A percentile compares a stretch with the other conserved stretches of the same genome.
Evolutionary conservation across 2,113 vertebrate species (phyloP).

Genomic region (Dinomys branickii): DNA sequence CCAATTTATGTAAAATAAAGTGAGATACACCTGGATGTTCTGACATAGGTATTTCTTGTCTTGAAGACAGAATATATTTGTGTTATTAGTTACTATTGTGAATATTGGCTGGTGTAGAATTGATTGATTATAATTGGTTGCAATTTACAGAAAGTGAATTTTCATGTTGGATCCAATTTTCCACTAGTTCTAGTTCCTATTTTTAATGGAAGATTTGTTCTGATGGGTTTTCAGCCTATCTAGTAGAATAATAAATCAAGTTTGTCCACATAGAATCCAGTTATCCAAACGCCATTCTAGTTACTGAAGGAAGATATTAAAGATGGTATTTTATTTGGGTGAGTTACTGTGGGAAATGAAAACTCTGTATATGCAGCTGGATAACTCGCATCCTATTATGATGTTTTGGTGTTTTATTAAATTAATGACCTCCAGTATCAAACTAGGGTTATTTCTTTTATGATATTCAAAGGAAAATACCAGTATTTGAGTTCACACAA

Average conservation of each 20-base stretch:
- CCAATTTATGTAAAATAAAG: not conserved
- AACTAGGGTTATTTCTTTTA: slow-evolving; percentile 1
- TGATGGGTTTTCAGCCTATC: not conserved
- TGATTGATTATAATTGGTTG: not conserved
- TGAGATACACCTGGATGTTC: not conserved
- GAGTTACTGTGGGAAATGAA: not conserved
- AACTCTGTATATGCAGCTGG: not conserved
- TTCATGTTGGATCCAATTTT: not conserved
- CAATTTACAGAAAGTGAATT: not conserved
- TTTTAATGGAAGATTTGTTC: slow-evolving; percentile 19
- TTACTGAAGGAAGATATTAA: not conserved
- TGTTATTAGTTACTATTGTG: not conserved
- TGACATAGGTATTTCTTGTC: not conserved
- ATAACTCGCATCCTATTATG: not conserved
- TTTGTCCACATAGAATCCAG: not conserved
- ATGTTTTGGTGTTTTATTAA: not conserved
- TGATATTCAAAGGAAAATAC: not conserved
- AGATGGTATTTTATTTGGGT: not conserved
- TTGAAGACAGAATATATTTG: not conserved
- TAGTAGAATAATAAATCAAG: not conserved
- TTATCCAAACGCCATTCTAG: not conserved
- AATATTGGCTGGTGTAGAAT: not conserved
- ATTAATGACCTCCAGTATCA: not conserved
- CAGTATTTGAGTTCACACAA: slow-evolving; percentile 18
- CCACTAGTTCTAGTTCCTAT: not conserved